Conservation (phyloP, 2,113 vertebrate genomes). For the Rousettus leschenaultii region DNA sequence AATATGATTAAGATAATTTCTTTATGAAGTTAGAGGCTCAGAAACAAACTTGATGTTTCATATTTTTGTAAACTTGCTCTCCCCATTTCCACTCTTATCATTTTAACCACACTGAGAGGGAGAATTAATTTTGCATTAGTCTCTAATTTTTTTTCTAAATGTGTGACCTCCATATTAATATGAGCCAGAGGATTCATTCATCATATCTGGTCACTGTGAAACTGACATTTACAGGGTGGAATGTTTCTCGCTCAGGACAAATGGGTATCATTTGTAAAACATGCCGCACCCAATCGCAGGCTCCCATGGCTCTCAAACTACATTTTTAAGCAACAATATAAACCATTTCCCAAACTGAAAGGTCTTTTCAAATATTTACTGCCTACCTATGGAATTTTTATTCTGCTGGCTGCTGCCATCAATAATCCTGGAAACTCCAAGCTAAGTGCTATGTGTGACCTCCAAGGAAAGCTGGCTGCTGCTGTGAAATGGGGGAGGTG, state of each 20-base stretch:
- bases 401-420: conserved; percentile 69
- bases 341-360: conserved; percentile 75
- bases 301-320: conserved; percentile 69
- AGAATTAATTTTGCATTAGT: conserved; percentile 50
- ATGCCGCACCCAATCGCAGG: conserved; percentile 57
- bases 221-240: conserved; percentile 74
- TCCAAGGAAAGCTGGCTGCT: conserved; percentile 60
- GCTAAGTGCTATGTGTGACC: conserved; percentile 67
- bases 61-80: conserved; percentile 64
- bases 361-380: conserved; percentile 80
- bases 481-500: not conserved
- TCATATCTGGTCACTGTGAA: conserved; percentile 75
- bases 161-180: conserved; percentile 74
- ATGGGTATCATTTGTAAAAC: conserved; percentile 76
- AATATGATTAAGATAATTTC: conserved; percentile 84
- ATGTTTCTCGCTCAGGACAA: conserved; percentile 72
- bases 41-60: conserved; percentile 76
- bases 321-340: conserved; percentile 79
- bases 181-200: conserved; percentile 61
- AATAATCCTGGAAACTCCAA: conserved; percentile 65
- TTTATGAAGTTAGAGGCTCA: conserved; percentile 78
- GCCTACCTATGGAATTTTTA: conserved; percentile 77
- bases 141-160: conserved; percentile 69
- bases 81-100: conserved; percentile 41
- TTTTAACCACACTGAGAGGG: conserved; percentile 26